Evolutionary conservation across 64 coral and sea anemone species (phyloP), one percentile per base, ranked within the genome.

Genomic region (Porites australiensis): DNA sequence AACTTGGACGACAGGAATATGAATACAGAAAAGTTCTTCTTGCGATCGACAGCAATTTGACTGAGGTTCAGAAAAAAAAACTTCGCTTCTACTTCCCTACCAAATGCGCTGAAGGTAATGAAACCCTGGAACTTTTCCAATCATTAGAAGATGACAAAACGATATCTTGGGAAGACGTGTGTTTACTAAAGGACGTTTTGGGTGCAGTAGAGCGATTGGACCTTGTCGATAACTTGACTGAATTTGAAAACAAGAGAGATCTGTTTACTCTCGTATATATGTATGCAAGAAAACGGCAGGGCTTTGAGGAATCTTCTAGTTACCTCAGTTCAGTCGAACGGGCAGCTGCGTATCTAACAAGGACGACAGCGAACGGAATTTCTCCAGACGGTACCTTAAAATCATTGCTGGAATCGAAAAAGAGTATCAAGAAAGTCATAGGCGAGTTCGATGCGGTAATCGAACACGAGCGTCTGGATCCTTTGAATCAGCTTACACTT

Each of bases 91-190:
- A 37, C 27, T 37, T 0, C 27, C n/a, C n/a, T n/a, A 37, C 27
- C 0, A 37, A 37, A 37, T 37, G 27, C 27, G 0, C 27, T 37
- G 27, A 37, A 37, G 27, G 27, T 37, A 21, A 6, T 11, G 46
- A 0, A 13, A 44, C 48, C 22, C 19, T 66, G 16, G 1, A n/a
- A 8, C 18, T 84, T 52, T 46, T 84, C 0, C 44, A 8, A 19
- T 50, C 63, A 4, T 11, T 84, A 5, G 62, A 84, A 64, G 20
- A 68, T 5, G 44, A 8, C 13, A 63, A 9, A 19, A 83, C 50
- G 45, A 83, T 83, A 44, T 83, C 79, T 1, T 83, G 79, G 79
- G 8, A 47, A 2, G 19, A 83, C 57, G 27, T 83, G 3, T 44
- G 13, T 3, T 66, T 66, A 5, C 16, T 83, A 4, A 83, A 65